A percentile compares a stretch with the other conserved stretches of the same genome.
Conservation (phyloP, 2,113 vertebrate species). For the Solea solea region DNA sequence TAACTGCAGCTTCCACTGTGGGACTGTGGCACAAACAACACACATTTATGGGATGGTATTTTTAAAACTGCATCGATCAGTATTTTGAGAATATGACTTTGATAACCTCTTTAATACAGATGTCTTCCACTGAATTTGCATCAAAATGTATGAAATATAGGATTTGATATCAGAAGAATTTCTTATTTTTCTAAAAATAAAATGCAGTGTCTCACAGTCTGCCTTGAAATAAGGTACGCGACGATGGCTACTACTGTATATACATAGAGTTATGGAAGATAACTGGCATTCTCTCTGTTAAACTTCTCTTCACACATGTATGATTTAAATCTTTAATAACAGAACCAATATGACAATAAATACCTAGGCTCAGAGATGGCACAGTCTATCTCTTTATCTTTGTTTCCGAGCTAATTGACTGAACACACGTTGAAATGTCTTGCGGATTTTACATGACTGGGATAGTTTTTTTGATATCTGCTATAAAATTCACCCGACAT, state of each 20-base stretch:
- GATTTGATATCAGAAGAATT: not conserved
- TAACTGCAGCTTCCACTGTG: not conserved
- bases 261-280: conserved; percentile 7
- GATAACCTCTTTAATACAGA: not conserved
- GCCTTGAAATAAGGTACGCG: not conserved
- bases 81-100: too few species aligned
- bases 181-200: not conserved
- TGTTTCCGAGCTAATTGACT: not conserved
- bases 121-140: not conserved
- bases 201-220: not conserved
- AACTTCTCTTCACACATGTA: not conserved
- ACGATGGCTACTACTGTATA: not conserved
- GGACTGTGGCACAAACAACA: not conserved
- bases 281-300: not conserved
- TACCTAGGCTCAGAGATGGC: too few species aligned
- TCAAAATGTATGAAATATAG: not conserved
- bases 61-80: too few species aligned
- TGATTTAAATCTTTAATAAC: not conserved
- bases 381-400: not conserved
- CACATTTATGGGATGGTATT: not conserved
- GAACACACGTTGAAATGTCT: too few species aligned
- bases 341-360: not conserved
- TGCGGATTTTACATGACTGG: not conserved
- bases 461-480: conserved; percentile 22
- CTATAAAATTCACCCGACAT: conserved; percentile 38